These are phyloP conservation scores for Yponomeuta sedellus DNA, from an alignment of 2,888 invertebrate species.

Conservation along the genomic window DNA sequence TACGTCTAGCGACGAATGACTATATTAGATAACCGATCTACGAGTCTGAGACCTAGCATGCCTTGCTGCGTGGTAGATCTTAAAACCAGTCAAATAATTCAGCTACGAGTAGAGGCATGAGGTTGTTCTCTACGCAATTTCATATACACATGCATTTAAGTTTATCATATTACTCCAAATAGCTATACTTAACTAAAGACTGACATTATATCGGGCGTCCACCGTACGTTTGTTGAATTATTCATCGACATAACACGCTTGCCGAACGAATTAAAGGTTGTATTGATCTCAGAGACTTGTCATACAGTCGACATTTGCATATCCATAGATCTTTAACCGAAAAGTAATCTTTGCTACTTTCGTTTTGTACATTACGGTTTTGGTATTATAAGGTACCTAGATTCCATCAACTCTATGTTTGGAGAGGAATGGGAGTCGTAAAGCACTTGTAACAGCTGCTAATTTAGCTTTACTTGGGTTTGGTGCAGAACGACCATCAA, in stretches of 20 bases:
- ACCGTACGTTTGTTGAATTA: slow-evolving; percentile 47
- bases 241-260: slow-evolving; percentile 44
- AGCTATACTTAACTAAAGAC: slow-evolving; percentile 21
- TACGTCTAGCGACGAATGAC: too few relatives aligned
- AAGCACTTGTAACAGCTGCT: too few relatives aligned
- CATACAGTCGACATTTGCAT: slow-evolving; percentile 19
- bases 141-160: neutral
- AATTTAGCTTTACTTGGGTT: too few relatives aligned
- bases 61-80: too few relatives aligned
- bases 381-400: neutral
- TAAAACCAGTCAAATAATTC: too few relatives aligned
- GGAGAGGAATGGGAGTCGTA: too few relatives aligned
- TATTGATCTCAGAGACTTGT: slow-evolving; percentile 42
- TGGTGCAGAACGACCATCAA: too few relatives aligned
- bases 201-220: slow-evolving; percentile 41
- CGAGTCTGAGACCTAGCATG: too few relatives aligned
- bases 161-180: neutral
- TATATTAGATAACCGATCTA: too few relatives aligned
- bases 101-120: neutral
- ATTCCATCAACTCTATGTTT: too few relatives aligned
- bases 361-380: neutral
- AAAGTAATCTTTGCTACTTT: too few relatives aligned
- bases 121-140: neutral
- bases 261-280: slow-evolving; percentile 52
- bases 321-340: slow-evolving; percentile 20